Conservation (phyloP, 2,888 invertebrate species). For the Apoderus coryli region DNA sequence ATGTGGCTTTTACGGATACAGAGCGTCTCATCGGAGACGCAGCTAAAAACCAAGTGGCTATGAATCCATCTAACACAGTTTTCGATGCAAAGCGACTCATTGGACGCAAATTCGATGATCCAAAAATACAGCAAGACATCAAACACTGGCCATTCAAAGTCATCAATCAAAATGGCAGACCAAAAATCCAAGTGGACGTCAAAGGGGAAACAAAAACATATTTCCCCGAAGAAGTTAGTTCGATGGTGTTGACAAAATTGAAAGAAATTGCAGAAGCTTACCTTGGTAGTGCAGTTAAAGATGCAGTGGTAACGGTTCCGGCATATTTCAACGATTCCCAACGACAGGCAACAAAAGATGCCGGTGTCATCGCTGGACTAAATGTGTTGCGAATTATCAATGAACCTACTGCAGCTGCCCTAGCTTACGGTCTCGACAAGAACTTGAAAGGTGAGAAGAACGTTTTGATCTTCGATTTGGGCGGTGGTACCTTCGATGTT, state of each 20-base stretch:
- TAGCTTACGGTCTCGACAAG: conserved; percentile 22
- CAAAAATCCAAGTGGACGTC: conserved; percentile 52
- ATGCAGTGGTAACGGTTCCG: conserved; percentile 29
- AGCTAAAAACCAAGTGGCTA: conserved; percentile 55
- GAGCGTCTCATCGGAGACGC: conserved; percentile 56
- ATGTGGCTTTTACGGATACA: conserved; percentile 57
- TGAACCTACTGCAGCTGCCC: conserved; percentile 40
- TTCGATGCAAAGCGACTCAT: conserved; percentile 61
- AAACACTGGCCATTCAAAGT: conserved; percentile 76
- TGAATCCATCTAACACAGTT: conserved; percentile 62
- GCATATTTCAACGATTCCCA: conserved; percentile 47
- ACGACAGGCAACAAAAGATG: conserved; percentile 68
- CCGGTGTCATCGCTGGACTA: conserved; percentile 45
- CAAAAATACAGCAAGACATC: conserved; percentile 62
- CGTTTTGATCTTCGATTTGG: conserved; percentile 53
- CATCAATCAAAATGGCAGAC: conserved; percentile 46
- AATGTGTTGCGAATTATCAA: conserved; percentile 73
- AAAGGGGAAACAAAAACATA: conserved; percentile 49
- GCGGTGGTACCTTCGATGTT: conserved; percentile 62
- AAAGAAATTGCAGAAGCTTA: conserved; percentile 24
- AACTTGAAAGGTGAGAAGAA: conserved; percentile 21
- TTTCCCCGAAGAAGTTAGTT: conserved; percentile 56
- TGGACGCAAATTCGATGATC: conserved; percentile 63
- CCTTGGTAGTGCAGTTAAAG: conserved; percentile 43
- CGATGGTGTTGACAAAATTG: conserved; percentile 43